Base-by-base conservation (phyloP, 1,140 invertebrate species). In the Oreohelix idahoensis region DNA sequence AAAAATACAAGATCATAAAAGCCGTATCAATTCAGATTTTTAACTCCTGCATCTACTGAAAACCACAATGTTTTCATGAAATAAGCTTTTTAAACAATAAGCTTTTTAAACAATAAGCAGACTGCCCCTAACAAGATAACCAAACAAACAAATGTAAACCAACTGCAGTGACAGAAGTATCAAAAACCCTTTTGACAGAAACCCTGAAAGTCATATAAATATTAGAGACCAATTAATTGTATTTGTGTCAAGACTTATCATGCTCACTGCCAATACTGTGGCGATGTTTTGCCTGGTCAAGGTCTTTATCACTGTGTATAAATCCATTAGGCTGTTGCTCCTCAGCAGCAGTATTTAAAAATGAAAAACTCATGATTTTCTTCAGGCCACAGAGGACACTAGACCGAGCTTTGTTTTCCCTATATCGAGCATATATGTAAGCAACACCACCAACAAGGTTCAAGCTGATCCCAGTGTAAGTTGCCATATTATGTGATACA, bases 371-470 rank as follows among this genome's bases (percentile, higher is more conserved):
- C 38, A 39, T 29, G 29, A 42, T 74, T 42, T 39, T 42, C 71
- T 42, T 42, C 0, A 74, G 71, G 26, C 71, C 23, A 11, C 8
- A 35, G 1, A 42, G 71, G 20, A 1, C 36, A 70, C 85, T 89
- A 26, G 63, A 49, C 63, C 84, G 86, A 15, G 77, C 71, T 45
- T 83, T 84, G 26, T 84, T 85, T 79, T 92, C 89, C 36, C 42
- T 58, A 87, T 92, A 93, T 79, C 93, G 93, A 2, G 89, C 87
- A 82, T 88, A 91, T 23, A 93, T 91, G 84, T 94, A 94, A n/a
- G 91, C 80, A n/a, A 92, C 75, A 15, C 93, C 92, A 8, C 93
- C 93, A 32, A 87, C 71, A 0, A 92, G 86, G 84, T 93, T 94
- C 81, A 93, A 84, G 75, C 84, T 71, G 63, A 94, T 92, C 83